A percentile compares a stretch with the other conserved stretches of the same genome.
Conservation (phyloP, 2,113 vertebrate species). For the Arizona elegans region DNA sequence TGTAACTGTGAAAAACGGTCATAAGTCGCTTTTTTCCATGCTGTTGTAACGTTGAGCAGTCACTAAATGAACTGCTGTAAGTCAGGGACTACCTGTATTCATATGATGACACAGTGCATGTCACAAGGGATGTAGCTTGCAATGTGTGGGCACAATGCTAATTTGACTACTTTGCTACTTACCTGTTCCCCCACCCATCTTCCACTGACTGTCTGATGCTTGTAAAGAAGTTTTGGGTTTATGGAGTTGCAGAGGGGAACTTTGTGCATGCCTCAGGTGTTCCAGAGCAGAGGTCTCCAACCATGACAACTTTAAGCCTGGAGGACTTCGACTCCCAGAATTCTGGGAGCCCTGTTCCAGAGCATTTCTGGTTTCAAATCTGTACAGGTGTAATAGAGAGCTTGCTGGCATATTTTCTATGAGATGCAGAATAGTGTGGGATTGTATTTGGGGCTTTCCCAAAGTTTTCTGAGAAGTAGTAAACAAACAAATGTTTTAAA, state of each 20-base stretch:
- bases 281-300: background rate
- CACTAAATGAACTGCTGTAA: too few relatives aligned
- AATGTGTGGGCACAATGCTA: background rate
- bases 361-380: background rate
- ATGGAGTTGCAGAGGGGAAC: background rate
- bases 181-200: background rate
- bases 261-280: background rate
- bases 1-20: too few relatives aligned
- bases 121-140: background rate
- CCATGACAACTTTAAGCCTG: too few relatives aligned
- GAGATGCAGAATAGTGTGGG: background rate
- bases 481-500: background rate
- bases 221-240: background rate
- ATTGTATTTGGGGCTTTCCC: background rate
- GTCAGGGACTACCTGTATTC: background rate
- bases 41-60: too few relatives aligned
- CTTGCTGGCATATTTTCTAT: background rate
- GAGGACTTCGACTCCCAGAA: too few relatives aligned
- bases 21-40: too few relatives aligned
- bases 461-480: background rate
- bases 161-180: background rate
- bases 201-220: background rate
- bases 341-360: background rate
- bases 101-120: background rate
- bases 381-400: background rate